Conservation (phyloP, 2,113 vertebrate species). For the Gallinago paraguaiae region DNA sequence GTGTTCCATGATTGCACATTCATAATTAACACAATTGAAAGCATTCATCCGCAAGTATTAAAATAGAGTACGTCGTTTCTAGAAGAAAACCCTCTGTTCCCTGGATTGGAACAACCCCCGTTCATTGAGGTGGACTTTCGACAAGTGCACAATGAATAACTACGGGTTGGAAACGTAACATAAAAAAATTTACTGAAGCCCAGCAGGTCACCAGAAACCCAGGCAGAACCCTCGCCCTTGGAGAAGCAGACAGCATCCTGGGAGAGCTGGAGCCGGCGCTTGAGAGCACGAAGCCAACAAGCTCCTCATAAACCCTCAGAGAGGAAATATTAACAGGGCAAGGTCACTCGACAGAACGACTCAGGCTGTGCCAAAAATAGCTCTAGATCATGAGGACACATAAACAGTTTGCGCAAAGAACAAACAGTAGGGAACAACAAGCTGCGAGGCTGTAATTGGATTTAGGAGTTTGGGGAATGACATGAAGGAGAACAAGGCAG, state of each 20-base stretch:
- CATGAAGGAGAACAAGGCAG: neutral
- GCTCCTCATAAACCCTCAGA: neutral
- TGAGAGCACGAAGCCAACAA: neutral
- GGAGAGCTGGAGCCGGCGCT: neutral
- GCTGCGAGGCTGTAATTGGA: neutral
- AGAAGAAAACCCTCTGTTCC: conserved; percentile 5
- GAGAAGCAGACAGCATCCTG: neutral
- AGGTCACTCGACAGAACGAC: conserved; percentile 4
- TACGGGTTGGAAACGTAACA: neutral
- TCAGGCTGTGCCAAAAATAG: neutral
- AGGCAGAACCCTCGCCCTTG: neutral
- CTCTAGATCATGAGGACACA: conserved; percentile 1
- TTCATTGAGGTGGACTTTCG: neutral
- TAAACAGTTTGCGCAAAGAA: conserved; percentile 12
- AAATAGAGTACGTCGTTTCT: neutral
- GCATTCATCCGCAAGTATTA: neutral
- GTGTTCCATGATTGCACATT: neutral
- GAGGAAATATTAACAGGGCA: conserved; percentile 4
- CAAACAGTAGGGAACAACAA: conserved; percentile 1
- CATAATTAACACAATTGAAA: neutral
- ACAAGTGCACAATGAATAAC: neutral
- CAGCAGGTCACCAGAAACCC: conserved; percentile 12
- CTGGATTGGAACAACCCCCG: neutral
- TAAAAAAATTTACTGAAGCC: neutral
- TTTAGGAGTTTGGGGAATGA: neutral